Base-by-base conservation (phyloP, 2,888 invertebrate genomes). In the Oligia strigilis region DNA sequence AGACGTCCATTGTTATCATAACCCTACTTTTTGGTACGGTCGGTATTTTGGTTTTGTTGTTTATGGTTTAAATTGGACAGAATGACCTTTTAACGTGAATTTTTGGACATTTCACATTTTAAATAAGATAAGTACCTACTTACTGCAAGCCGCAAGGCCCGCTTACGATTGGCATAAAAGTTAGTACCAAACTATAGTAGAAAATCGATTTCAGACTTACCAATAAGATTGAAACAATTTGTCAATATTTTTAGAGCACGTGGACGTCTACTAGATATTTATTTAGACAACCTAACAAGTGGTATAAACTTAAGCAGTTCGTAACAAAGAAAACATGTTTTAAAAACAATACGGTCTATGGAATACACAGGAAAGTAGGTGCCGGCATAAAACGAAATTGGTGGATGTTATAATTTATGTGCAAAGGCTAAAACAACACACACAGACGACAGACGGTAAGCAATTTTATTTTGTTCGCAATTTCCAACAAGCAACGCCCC, bases 401-500 rank as follows among this genome's bases (percentile, higher is more conserved):
- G 46, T 65, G 52, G 40, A 60, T 60, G 72, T 43, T 75, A 40
- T 36, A 46, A 64, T 79, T 71, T 64, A 64, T 52, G 40, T 76
- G 62, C 17, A 75, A 71, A 14, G 14, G 52, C 49, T 75, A 74
- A 71, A 43, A 62, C 77, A 29, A 74, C 23, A 83, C 40, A 74
- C 23, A 67, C 49, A 66, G 29, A 29, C 29, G 29, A 29, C 29
- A 55, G n/a, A 65, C 29, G 0, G 49, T 43, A 62, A 52, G 64
- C 60, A 66, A 75, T 70, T 75, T 87, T 75, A 80, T 85, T 87
- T 75, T 49, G 72, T 72, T 88, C 77, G 67, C 80, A 73, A 81
- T 83, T 83, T 85, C 73, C 67, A 86, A 82, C 92, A 84, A 92
- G 92, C 93, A 94, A 90, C 96, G 95, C 95, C 96, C 94, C 95